Percentiles rank a stretch among this genome's conserved stretches.
Evolutionary conservation across 1,140 invertebrate genomes (phyloP).

Genomic region (Argopecten irradians): DNA sequence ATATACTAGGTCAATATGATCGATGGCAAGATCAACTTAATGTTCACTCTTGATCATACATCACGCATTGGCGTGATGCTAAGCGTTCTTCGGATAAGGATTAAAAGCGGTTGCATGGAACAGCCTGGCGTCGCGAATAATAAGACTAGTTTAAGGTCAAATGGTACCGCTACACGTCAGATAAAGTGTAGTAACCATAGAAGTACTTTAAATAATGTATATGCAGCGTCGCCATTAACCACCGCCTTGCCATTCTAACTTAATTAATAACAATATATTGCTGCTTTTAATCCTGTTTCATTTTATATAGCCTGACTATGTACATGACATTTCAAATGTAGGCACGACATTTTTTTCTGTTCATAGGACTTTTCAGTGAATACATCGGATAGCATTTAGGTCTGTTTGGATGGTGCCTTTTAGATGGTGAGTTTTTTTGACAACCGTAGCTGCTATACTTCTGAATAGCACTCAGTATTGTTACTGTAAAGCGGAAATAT

Average conservation of each 20-base stretch:
- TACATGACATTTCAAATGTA: background rate
- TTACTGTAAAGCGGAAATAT: too few relatives aligned
- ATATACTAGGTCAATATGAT: background rate
- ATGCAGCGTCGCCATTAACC: background rate
- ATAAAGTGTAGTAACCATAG: background rate
- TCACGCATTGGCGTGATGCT: background rate
- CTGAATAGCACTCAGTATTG: too few relatives aligned
- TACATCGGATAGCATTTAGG: background rate
- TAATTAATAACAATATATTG: constrained; percentile 2
- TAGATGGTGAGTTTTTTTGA: too few relatives aligned
- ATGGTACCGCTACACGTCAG: background rate
- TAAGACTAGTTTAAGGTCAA: background rate
- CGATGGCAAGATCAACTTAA: background rate
- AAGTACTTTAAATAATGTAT: constrained; percentile 4
- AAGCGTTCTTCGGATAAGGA: background rate
- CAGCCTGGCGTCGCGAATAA: background rate
- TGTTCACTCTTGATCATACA: background rate
- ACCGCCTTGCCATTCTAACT: background rate
- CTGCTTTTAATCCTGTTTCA: background rate
- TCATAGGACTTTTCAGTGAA: background rate
- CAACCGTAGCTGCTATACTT: too few relatives aligned
- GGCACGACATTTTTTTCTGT: background rate
- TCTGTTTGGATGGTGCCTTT: too few relatives aligned
- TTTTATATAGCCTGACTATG: background rate
- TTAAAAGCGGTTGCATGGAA: background rate